A percentile compares a stretch with the other conserved stretches of the same genome.
phyloP scores from a whole-genome alignment of 1,140 invertebrate species.

The Drosophila equinoxialis region DNA sequence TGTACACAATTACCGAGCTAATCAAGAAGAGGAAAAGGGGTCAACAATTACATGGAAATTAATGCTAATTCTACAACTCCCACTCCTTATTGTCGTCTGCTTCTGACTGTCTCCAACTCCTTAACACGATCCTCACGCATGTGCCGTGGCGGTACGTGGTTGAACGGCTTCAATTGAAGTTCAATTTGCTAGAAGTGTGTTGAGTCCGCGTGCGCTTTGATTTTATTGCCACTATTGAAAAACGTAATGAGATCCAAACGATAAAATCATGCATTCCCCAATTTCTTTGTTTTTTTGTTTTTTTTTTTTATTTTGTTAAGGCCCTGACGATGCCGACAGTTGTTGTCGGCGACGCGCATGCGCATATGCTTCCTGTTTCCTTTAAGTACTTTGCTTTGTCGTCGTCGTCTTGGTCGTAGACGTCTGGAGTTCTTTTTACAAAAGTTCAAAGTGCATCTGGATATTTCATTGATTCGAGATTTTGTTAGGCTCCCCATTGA shows the following conservation, averaged over 20 bases:
- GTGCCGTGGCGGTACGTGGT: conserved; percentile 23
- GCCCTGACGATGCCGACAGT: conserved; percentile 39
- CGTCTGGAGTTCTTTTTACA: conserved; percentile 65
- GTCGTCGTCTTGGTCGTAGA: conserved; percentile 37
- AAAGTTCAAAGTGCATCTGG: conserved; percentile 72
- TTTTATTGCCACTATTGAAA: conserved; percentile 78
- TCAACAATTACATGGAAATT: conserved; percentile 56
- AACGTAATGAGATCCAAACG: conserved; percentile 70
- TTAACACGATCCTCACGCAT: conserved; percentile 55
- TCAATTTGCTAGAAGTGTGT: conserved; percentile 57
- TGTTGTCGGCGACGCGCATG: conserved; percentile 53
- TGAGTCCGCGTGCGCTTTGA: conserved; percentile 64
- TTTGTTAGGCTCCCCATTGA: conserved; percentile 4
- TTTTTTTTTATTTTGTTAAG: conserved; percentile 39
- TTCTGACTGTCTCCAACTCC: conserved; percentile 15
- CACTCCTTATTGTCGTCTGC: background rate
- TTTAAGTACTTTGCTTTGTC: conserved; percentile 65
- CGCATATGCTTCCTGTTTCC: conserved; percentile 78
- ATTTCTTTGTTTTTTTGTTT: background rate
- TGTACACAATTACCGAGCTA: background rate
- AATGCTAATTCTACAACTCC: conserved; percentile 41
- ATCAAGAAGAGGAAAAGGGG: background rate
- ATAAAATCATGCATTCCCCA: conserved; percentile 63
- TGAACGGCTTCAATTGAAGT: conserved; percentile 75
- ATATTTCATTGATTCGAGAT: conserved; percentile 42